Base-by-base conservation (phyloP, 2,888 invertebrate species). In the Stenchaetothrips biformis region DNA sequence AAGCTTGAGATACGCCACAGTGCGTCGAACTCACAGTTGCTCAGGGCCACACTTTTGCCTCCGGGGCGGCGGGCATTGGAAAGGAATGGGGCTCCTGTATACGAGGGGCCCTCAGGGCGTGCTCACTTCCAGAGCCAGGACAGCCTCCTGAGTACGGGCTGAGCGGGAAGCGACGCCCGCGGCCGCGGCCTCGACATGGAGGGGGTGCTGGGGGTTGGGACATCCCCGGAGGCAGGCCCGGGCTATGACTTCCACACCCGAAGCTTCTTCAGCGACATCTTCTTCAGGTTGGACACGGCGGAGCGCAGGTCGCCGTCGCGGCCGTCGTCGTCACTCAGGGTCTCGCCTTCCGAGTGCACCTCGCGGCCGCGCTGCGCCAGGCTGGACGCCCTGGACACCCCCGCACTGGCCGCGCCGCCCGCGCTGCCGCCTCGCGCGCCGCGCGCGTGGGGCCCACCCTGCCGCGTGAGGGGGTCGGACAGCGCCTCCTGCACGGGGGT, bases 201-300 rank as follows among this genome's bases (percentile, higher is more conserved):
- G 25, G 27, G 37, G 67, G 62, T 78, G 74, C 67, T 77, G 74
- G 77, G 53, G 67, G 74, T 37, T 79, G 78, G 59, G 79, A 74
- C 79, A 37, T 80, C 78, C 49, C 59, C 74, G 78, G 80, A 79
- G 84, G 84, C 84, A 85, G 84, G 82, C 86, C 83, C 81, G 85
- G 85, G 81, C 86, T 87, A 93, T 91, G 93, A 94, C 84, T 93
- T 92, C 94, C 94, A 94, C 80, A 93, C 93, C 85, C 93, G 89
- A 81, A 95, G 89, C 85, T 94, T 94, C 84, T 93, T 88, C 82
- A 94, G 87, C 0, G 94, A 94, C 79, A 94, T 92, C 86, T 93
- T 92, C 88, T 94, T 94, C 85, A 95, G 89, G 81, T 94, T 90
- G 8, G 93, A 91, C 80, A 94, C 93, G 18, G 94, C 92, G 37